Evolutionary conservation across 2,113 vertebrate genomes (phyloP), one percentile per base, ranked within the genome.

Genomic region (Oriolus oriolus): DNA sequence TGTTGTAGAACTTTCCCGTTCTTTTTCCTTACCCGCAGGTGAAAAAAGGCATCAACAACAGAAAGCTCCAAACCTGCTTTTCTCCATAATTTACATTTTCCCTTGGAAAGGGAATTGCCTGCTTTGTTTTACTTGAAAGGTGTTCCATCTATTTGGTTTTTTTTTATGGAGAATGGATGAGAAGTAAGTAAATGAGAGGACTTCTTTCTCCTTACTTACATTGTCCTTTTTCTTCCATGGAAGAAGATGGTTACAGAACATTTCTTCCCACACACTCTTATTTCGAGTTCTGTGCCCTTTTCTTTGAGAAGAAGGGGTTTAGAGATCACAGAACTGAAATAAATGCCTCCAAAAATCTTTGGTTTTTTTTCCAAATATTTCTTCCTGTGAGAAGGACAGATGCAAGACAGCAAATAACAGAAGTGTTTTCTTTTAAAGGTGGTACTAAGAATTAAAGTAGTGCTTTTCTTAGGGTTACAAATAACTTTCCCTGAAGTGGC

Each of bases 231-330:
- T 56, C 53, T 92, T 93, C 52, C 35, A 64, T 60, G 69, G 54
- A 84, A 87, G 56, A 89, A 78, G 77, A 94, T 79, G 49, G 74
- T 93, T 89, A 76, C 44, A 93, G 96, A 96, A 94, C 64, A 74
- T 89, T 85, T 84, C 94, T 96, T 95, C 91, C 91, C 49, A 95
- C 91, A 92, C 61, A 78, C 81, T 84, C 86, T 89, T 89, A 83
- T 94, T 93, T 95, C 2, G 5, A 95, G 87, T 93, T 89, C 73
- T 64, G 5, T 92, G 76, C 60, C 91, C 64, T 96, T 95, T 97
- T 92, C 83, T 91, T 94, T 90, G 59, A 86, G 71, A 94, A 81
- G 89, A 87, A 88, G 75, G 66, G 92, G 65, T 74, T 90, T 94
- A 88, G 50, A 90, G 86, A 92, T 70, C 73, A 75, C 54, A 83